Conservation (phyloP, 1,140 invertebrate genomes). For the Thaumatotibia leucotreta region DNA sequence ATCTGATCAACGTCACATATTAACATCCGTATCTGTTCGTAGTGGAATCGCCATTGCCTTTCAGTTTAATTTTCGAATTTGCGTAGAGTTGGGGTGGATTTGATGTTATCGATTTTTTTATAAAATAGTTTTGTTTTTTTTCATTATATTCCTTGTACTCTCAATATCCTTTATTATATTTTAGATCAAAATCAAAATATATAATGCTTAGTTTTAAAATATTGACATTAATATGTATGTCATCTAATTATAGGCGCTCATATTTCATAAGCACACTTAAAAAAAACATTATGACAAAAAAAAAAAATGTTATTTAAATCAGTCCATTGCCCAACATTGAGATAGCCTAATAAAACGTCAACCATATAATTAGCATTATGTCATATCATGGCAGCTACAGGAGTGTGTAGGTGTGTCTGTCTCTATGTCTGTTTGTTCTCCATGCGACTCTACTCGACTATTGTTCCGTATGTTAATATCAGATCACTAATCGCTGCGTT, state of each 20-base stretch:
- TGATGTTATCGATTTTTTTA: not conserved
- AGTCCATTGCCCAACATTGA: not conserved
- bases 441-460: not conserved
- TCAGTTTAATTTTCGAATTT: not conserved
- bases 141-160: not conserved
- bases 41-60: not conserved
- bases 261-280: too few species aligned
- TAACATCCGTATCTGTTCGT: not conserved
- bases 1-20: slow-evolving; percentile 14
- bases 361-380: not conserved
- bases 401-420: not conserved
- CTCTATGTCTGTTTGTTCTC: not conserved
- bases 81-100: not conserved
- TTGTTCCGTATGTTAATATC: slow-evolving; percentile 11
- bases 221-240: too few species aligned
- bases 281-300: too few species aligned
- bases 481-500: slow-evolving; percentile 2
- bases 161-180: not conserved
- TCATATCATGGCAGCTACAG: not conserved
- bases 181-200: too few species aligned
- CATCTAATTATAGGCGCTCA: too few species aligned
- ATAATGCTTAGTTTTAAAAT: too few species aligned
- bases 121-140: not conserved
- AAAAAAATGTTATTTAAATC: not conserved
- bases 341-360: slow-evolving; percentile 1